Percentiles rank a stretch among this genome's conserved stretches.
Conservation (phyloP, 2,113 vertebrate species). For the Phalacrocorax carbo region DNA sequence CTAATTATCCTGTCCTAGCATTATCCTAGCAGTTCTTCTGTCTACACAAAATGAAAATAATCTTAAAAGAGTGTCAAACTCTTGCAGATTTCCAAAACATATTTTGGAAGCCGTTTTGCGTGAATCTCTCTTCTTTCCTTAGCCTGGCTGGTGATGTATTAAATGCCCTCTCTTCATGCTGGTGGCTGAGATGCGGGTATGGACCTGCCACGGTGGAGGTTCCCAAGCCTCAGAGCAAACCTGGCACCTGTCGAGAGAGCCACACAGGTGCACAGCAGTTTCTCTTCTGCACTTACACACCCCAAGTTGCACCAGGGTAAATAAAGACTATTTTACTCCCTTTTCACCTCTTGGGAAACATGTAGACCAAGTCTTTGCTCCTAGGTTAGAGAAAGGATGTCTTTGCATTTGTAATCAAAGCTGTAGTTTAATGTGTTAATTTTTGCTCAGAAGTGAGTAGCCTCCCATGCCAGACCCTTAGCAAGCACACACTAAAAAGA, state of each 20-base stretch:
- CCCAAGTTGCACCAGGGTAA: neutral
- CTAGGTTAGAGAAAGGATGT: neutral
- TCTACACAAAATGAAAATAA: neutral
- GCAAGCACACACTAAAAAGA: neutral
- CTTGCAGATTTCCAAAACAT: neutral
- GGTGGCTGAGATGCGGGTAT: neutral
- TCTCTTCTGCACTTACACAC: neutral
- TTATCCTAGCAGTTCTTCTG: neutral
- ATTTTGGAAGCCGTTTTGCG: neutral
- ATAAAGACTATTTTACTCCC: neutral
- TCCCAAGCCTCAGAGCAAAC: neutral
- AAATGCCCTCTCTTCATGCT: neutral
- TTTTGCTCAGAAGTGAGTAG: neutral
- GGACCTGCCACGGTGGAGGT: neutral
- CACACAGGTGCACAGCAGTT: neutral
- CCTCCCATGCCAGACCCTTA: fast-evolving
- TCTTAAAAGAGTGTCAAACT: neutral
- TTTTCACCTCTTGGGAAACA: neutral
- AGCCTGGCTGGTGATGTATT: neutral
- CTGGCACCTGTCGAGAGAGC: neutral
- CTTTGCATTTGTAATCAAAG: neutral
- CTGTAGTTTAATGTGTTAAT: neutral
- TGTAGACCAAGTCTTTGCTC: neutral
- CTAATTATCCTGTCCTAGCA: conserved; percentile 30
- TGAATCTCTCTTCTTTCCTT: neutral